Evolutionary conservation across 2,888 invertebrate genomes (phyloP).

Genomic region (Cancer borealis): DNA sequence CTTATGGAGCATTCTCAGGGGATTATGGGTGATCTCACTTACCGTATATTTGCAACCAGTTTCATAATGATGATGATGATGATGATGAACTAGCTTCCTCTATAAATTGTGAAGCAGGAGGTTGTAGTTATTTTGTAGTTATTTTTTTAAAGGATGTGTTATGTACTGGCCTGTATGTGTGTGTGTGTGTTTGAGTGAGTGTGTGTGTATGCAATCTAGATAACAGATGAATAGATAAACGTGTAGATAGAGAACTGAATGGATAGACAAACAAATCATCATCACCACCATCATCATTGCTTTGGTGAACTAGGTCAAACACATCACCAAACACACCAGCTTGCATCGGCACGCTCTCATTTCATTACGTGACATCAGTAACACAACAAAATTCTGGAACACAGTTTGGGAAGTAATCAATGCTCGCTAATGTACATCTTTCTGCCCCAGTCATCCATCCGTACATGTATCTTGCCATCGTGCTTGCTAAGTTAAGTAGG

Average conservation of each 20-base stretch:
- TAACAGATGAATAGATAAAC: too few species aligned
- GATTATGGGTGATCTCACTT: not conserved
- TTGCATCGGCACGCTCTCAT: not conserved
- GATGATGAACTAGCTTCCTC: too few species aligned
- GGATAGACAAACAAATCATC: too few species aligned
- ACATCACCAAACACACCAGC: not conserved
- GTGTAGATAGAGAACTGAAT: too few species aligned
- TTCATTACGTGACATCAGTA: not conserved
- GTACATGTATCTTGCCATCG: not conserved
- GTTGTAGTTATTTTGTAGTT: too few species aligned
- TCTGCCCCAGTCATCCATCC: not conserved
- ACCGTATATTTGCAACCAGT: not conserved
- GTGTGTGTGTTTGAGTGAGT: too few species aligned
- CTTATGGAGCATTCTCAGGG: not conserved
- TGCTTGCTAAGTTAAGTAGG: not conserved
- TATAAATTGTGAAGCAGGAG: too few species aligned
- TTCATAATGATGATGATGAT: too few species aligned
- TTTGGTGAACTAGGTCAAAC: not conserved
- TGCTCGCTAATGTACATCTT: not conserved
- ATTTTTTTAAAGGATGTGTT: too few species aligned
- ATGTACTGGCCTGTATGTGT: too few species aligned
- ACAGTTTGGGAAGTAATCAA: slow-evolving; percentile 20
- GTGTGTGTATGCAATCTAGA: too few species aligned
- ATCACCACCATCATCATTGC: too few species aligned
- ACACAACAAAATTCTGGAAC: slow-evolving; percentile 2